Evolutionary conservation across 2,797 vertebrate species (phyloP), one percentile per base, ranked within the genome.

Genomic region (Mus caroli): DNA sequence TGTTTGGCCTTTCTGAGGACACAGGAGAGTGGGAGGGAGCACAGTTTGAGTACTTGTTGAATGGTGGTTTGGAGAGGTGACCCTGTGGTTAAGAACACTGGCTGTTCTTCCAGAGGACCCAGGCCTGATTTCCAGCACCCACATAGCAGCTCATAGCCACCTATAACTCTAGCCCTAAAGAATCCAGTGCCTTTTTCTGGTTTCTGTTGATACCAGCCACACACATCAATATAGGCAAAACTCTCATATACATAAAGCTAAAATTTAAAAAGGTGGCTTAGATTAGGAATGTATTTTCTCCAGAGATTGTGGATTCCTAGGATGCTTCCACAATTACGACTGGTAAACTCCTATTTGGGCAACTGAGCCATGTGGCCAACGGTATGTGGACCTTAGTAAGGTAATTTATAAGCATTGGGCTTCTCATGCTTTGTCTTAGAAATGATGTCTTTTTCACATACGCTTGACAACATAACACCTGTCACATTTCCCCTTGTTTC

Each of bases 361-460:
- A 88, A 69, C 43, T 94, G 88, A 37, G 82, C 84, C 6, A 9
- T 80, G 85, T 93, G 80, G 12, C 43, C 93, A 64, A n/a, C 40
- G 76, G 28, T 91, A 79, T 75, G 15, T 91, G 62, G 91, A 88
- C 34, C 40, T 79, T 76, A 93, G 1, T 91, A 67, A 90, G 67
- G 34, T 84, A 88, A 71, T 90, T 97, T 93, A 34, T 73, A 91
- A 94, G 75, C 19, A 24, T 88, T 71, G 75, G 28, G 28, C 28
- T 94, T 75, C n/a, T 91, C n/a, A n/a, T 85, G 62, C 88, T 93
- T 92, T 89, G 91, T 62, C 31, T 82, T 94, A 92, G 69, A 93
- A 91, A 76, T 87, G 31, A 93, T 85, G 40, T 69, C 28, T 76
- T 79, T 94, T 90, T 83, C 50, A 56, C 22, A 94, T 37, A 76